A percentile compares a stretch with the other conserved stretches of the same genome.
These are phyloP conservation scores for Sorex fumeus DNA, from an alignment of 2,113 vertebrate genomes.

Conservation along the genomic window DNA sequence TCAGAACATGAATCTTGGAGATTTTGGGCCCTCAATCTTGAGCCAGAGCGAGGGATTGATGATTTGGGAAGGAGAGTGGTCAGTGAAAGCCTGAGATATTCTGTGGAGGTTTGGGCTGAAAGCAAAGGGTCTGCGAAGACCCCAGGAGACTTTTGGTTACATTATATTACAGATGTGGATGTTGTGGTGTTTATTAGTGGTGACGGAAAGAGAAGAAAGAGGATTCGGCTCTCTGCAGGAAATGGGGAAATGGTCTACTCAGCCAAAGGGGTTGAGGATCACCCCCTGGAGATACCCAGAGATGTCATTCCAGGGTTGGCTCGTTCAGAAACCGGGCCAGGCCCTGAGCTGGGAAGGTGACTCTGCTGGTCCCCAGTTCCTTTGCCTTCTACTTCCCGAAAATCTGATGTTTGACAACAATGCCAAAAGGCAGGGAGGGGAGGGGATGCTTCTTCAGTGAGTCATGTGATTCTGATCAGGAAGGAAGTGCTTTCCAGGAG, in stretches of 20 bases:
- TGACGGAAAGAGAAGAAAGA: background rate
- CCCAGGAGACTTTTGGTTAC: too few species aligned
- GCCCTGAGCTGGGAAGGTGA: background rate
- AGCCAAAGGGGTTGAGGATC: background rate
- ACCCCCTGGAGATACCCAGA: background rate
- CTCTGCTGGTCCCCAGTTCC: background rate
- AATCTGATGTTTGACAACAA: background rate
- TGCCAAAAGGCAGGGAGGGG: slow-evolving; percentile 12
- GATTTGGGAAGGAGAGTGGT: background rate
- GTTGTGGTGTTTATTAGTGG: background rate
- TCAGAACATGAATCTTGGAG: background rate
- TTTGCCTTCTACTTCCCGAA: background rate
- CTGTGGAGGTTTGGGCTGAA: background rate
- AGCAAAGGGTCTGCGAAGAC: background rate
- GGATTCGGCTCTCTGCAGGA: background rate
- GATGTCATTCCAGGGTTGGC: background rate
- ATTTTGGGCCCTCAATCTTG: background rate
- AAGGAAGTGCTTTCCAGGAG: slow-evolving; percentile 52
- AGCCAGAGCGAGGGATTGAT: background rate
- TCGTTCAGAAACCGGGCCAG: too few species aligned
- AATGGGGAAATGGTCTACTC: background rate
- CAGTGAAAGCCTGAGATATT: background rate
- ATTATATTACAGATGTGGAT: too few species aligned
- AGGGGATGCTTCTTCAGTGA: background rate
- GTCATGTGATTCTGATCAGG: slow-evolving; percentile 11